These are phyloP conservation scores for Contarinia nasturtii DNA, from an alignment of 1,140 invertebrate genomes.

Conservation along the genomic window DNA sequence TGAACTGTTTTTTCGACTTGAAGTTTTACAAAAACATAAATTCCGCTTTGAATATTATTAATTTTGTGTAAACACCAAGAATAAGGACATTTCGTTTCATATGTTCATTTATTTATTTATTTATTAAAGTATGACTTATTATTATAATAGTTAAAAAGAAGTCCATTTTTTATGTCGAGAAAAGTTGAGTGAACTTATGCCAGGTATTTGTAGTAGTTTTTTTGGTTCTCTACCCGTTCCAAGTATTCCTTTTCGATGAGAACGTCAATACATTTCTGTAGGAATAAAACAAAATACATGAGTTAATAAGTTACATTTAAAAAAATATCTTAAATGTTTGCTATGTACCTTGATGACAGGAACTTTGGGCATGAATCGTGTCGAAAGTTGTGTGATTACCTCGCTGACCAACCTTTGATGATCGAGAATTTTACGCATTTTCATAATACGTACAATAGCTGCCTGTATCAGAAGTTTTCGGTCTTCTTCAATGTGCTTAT, in stretches of 20 bases:
- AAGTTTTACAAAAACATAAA: no score
- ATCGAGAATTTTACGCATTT: slow-evolving; percentile 89
- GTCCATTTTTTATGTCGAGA: no score
- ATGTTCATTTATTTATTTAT: no score
- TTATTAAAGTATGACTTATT: no score
- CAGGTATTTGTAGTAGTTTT: slow-evolving; percentile 90
- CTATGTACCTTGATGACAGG: slow-evolving; percentile 76
- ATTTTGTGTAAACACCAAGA: no score
- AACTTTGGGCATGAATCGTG: slow-evolving; percentile 93
- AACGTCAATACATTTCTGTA: slow-evolving; percentile 97
- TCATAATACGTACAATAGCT: slow-evolving; percentile 98
- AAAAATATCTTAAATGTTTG: no score
- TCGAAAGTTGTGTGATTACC: slow-evolving; percentile 85
- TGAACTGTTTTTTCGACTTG: no score
- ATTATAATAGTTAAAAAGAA: no score
- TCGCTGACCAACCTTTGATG: slow-evolving; percentile 93
- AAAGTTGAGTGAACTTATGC: slow-evolving; percentile 35
- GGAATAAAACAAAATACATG: not conserved
- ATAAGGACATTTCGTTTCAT: no score
- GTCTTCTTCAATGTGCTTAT: slow-evolving; percentile 98
- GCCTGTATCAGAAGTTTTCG: slow-evolving; percentile 92
- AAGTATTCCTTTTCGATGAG: slow-evolving; percentile 99
- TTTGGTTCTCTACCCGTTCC: slow-evolving; percentile 88
- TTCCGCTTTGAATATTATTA: no score
- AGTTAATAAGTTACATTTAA: no score